A percentile compares a stretch with the other conserved stretches of the same genome.
These are phyloP conservation scores for Psephotus haematonotus DNA, from an alignment of 2,113 vertebrate species.

Conservation along the genomic window DNA sequence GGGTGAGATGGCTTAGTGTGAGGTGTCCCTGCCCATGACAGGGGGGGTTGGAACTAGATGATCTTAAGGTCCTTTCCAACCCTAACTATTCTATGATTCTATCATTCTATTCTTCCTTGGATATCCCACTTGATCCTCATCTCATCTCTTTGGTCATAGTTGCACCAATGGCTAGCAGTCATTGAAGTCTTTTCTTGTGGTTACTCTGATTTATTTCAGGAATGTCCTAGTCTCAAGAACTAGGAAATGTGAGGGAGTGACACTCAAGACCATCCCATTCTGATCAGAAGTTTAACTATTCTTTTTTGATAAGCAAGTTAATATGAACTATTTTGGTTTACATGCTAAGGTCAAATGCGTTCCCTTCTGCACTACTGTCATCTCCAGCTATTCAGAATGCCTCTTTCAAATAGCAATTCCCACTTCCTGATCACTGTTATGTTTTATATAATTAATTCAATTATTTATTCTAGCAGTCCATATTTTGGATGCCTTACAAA, in stretches of 20 bases:
- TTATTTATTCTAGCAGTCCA: neutral
- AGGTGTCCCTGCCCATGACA: no score
- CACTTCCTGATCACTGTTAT: neutral
- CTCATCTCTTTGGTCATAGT: neutral
- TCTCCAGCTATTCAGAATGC: neutral
- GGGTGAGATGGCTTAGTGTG: no score
- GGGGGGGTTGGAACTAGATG: no score
- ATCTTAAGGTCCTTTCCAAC: no score
- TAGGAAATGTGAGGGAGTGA: neutral
- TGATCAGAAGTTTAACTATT: neutral
- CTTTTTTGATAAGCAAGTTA: neutral
- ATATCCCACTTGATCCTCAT: neutral
- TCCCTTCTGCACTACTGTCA: neutral
- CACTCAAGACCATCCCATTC: neutral
- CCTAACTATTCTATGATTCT: no score
- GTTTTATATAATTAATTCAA: neutral
- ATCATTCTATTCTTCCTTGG: neutral
- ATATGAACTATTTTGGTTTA: neutral
- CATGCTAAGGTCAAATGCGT: neutral
- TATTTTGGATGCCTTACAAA: neutral
- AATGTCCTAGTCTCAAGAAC: neutral
- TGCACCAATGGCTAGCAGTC: neutral
- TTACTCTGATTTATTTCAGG: neutral
- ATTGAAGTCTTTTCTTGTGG: neutral
- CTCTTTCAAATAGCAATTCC: neutral